Percentiles rank a stretch among this genome's conserved stretches.
Evolutionary conservation across 1,140 invertebrate genomes (phyloP).

Genomic region (Vollenhovia emeryi): DNA sequence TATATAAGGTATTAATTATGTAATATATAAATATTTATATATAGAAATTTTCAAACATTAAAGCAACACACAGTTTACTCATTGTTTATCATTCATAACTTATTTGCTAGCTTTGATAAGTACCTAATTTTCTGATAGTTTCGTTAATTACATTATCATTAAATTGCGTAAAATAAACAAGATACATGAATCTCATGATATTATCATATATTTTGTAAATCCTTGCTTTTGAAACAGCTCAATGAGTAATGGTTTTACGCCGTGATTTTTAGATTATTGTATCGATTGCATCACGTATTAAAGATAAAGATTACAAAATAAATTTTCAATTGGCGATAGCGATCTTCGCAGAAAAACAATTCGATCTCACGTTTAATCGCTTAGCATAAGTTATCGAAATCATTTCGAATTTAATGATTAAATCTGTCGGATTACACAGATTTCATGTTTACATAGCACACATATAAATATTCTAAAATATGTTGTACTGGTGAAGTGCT

Average conservation of each 20-base stretch:
- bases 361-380: background rate
- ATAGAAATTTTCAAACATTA: too few species aligned
- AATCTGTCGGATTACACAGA: background rate
- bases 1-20: too few species aligned
- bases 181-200: too few species aligned
- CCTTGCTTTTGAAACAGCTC: too few species aligned
- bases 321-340: background rate
- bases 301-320: constrained; percentile 8
- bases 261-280: background rate
- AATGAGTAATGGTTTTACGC: background rate
- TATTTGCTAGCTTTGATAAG: too few species aligned
- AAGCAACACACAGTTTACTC: too few species aligned
- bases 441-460: background rate
- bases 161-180: too few species aligned
- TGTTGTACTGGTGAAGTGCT: background rate
- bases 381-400: background rate
- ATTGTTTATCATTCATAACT: too few species aligned
- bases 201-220: too few species aligned
- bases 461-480: background rate
- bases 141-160: too few species aligned
- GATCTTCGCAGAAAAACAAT: background rate
- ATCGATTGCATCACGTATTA: background rate
- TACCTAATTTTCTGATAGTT: too few species aligned
- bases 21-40: too few species aligned
- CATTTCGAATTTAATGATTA: background rate